Base-by-base conservation (phyloP, 2,888 invertebrate genomes). In the Hypolimnas misippus region DNA sequence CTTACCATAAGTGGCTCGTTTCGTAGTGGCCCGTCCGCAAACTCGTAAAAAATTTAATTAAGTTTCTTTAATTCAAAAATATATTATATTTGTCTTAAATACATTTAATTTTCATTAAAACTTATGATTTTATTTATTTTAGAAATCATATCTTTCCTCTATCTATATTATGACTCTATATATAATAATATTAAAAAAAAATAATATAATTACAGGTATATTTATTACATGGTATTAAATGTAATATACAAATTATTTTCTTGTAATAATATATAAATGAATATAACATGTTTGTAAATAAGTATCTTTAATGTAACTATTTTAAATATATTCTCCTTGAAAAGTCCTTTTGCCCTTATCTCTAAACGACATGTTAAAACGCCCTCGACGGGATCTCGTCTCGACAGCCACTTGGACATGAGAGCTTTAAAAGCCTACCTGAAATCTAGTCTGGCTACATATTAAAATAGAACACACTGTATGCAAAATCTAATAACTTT, bases 361-460 rank as follows among this genome's bases (percentile, higher is more conserved):
- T 49, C 40, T 57, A 53, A 62, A 57, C 38, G 57, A 53, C 57
- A 53, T 57, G 46, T 57, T 53, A 62, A 51, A 57, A 53, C 40
- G 53, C 52, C 31, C 52, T 62, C 49, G 12, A 53, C n/a, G 44
- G 49, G 59, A 53, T 59, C 53, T 59, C 53, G 57, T 62, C 62
- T 62, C 57, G 57, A 62, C 57, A 62, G 53, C 46, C 57, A 46
- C 62, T 62, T 29, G 31, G 44, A 51, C 52, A 16, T 8, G 52
- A 62, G 57, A 35, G 52, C 25, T 46, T 62, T 42, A 56, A 49
- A 57, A 62, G 62, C 57, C 35, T 29, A 29, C 49, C 49, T 49
- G 49, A 29, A 25, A 14, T 14, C n/a, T 53, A 42, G 58, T 50
- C 51, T 42, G 17, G 31, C 40, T 58, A 31, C 38, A 49, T 49